These are phyloP conservation scores for Cephus spinipes DNA, from an alignment of 2,888 invertebrate species.

Conservation along the genomic window DNA sequence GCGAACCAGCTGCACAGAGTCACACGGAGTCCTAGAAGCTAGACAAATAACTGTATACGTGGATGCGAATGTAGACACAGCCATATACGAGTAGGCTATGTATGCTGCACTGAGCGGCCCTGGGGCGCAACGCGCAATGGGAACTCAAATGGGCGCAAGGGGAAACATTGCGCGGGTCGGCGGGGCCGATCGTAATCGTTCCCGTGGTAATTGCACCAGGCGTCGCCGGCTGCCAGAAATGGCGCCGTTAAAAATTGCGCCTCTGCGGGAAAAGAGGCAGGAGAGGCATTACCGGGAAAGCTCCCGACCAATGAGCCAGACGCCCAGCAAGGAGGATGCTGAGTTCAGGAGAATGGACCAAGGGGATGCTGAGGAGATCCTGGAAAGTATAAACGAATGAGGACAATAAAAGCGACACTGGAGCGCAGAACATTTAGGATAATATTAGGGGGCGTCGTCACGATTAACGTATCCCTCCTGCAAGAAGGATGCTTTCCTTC, in stretches of 20 bases:
- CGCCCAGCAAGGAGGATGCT: no score
- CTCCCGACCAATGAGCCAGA: no score
- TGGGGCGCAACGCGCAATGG: background rate
- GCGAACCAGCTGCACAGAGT: background rate
- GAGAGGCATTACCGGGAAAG: no score
- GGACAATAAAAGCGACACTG: no score
- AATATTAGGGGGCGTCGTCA: no score
- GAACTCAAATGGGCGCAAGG: background rate
- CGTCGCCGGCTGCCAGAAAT: constrained; percentile 26
- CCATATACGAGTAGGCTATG: background rate
- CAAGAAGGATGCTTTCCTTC: no score
- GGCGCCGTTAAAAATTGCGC: constrained; percentile 22
- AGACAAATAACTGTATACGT: no score
- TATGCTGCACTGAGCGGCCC: background rate
- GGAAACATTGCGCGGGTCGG: background rate
- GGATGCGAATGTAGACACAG: background rate
- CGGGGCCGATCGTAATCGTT: constrained; percentile 22
- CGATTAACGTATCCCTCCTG: no score
- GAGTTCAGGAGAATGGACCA: no score
- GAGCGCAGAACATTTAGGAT: no score
- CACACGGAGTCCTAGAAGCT: background rate
- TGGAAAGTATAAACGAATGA: no score
- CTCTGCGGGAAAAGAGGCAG: background rate
- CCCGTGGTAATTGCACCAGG: constrained; percentile 23
- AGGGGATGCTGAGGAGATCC: no score